phyloP scores from a whole-genome alignment of 2,888 invertebrate genomes.

The Oeneis ivallda region DNA sequence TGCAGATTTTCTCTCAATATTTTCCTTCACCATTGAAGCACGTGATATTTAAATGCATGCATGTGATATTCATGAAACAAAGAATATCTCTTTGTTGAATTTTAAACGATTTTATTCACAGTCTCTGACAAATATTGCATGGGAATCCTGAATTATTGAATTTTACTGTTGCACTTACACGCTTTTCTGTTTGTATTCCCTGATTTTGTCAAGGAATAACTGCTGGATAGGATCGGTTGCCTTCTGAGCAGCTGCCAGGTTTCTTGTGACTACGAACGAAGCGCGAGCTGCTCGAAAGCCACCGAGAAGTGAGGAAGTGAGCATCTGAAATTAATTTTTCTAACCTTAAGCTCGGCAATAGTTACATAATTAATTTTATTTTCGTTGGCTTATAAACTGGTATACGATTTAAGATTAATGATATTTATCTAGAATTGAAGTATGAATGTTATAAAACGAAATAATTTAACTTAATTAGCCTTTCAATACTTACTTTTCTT shows the following conservation, averaged over 20 bases:
- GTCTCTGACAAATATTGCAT: no score
- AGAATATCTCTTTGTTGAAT: no score
- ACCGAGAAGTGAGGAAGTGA: slow-evolving; percentile 75
- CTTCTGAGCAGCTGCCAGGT: slow-evolving; percentile 88
- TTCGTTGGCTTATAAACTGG: background rate
- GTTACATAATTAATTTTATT: slow-evolving; percentile 41
- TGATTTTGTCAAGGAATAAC: slow-evolving; percentile 94
- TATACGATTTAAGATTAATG: no score
- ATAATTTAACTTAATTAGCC: no score
- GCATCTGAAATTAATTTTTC: slow-evolving; percentile 75
- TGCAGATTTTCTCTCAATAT: no score
- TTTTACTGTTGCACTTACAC: slow-evolving; percentile 81
- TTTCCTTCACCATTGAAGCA: no score
- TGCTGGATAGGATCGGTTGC: slow-evolving; percentile 95
- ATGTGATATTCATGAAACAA: no score
- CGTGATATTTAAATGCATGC: no score
- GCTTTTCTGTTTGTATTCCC: slow-evolving; percentile 93
- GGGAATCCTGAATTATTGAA: background rate
- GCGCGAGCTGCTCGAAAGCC: slow-evolving; percentile 75
- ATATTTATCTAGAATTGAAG: no score
- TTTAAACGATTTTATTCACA: no score
- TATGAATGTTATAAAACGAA: background rate
- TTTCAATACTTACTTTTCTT: no score
- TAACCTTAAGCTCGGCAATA: slow-evolving; percentile 55
- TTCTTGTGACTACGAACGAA: slow-evolving; percentile 82